phyloP scores from a whole-genome alignment of 2,888 invertebrate species.

The Netelia melanura region DNA sequence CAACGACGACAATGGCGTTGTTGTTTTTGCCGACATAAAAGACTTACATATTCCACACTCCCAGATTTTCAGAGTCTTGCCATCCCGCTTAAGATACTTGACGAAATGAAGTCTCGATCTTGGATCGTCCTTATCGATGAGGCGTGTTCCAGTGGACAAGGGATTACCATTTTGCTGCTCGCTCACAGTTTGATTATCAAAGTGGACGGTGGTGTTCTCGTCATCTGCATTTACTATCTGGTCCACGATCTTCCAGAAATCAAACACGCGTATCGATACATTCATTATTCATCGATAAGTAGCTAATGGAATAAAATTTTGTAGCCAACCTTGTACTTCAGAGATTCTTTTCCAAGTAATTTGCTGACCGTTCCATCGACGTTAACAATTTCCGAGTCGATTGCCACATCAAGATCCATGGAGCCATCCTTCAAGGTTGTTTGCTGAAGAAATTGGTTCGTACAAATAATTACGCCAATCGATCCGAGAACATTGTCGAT shows the following conservation, averaged over 20 bases:
- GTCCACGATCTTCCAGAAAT: conserved; percentile 73
- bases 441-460: conserved; percentile 21
- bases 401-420: conserved; percentile 75
- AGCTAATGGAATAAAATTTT: not conserved
- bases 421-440: conserved; percentile 68
- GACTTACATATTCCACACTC: conserved; percentile 91
- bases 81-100: conserved; percentile 89
- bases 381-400: conserved; percentile 76
- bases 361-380: conserved; percentile 74
- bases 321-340: conserved; percentile 75
- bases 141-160: conserved; percentile 68
- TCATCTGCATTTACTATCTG: conserved; percentile 70
- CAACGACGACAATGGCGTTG: too few relatives aligned
- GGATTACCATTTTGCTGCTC: conserved; percentile 63
- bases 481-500: too few relatives aligned
- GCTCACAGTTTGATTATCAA: conserved; percentile 66
- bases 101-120: conserved; percentile 88
- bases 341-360: conserved; percentile 75
- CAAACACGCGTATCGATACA: not conserved
- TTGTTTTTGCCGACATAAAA: conserved; percentile 16
- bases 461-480: too few relatives aligned
- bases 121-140: conserved; percentile 87
- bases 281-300: not conserved
- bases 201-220: conserved; percentile 73
- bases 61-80: conserved; percentile 90